Evolutionary conservation across 2,113 vertebrate species (phyloP).

Genomic region (Sylvicapra grimmia): DNA sequence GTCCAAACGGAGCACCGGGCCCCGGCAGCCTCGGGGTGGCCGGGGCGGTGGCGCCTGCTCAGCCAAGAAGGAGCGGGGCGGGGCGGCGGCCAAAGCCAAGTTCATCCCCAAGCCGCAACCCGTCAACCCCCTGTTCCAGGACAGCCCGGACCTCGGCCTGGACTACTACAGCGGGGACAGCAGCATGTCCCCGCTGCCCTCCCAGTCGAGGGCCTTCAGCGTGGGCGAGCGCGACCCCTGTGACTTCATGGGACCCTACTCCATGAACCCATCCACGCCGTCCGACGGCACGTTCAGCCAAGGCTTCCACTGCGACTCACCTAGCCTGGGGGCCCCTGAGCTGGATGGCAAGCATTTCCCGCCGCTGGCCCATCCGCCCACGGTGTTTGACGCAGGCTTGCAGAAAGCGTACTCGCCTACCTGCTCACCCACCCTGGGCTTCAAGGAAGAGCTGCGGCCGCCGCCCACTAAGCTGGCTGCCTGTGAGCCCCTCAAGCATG

Average conservation of each 20-base stretch:
- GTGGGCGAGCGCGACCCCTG: constrained; percentile 90
- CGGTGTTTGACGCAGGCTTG: constrained; percentile 80
- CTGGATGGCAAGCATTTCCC: constrained; percentile 88
- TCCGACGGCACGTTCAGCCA: constrained; percentile 94
- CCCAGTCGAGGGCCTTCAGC: constrained; percentile 88
- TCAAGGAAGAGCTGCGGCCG: constrained; percentile 83
- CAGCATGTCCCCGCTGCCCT: constrained; percentile 95
- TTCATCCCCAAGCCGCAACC: constrained; percentile 84
- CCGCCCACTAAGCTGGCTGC: constrained; percentile 84
- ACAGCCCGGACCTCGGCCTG: constrained; percentile 87
- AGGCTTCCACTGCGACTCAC: constrained; percentile 94
- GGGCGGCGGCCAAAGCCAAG: constrained; percentile 82
- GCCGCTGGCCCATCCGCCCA: constrained; percentile 82
- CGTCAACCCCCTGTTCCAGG: constrained; percentile 90
- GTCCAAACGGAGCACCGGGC: constrained; percentile 87
- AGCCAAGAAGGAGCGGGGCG: constrained; percentile 91
- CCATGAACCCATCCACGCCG: constrained; percentile 95
- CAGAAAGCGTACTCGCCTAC: constrained; percentile 94
- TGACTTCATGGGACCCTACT: constrained; percentile 96
- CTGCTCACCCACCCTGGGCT: constrained; percentile 90
- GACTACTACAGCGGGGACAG: constrained; percentile 99
- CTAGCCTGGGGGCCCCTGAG: constrained; percentile 86
- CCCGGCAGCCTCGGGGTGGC: constrained; percentile 88
- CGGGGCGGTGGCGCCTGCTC: constrained; percentile 86
- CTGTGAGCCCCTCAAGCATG: constrained; percentile 89